Base-by-base conservation (phyloP, 2,797 vertebrate genomes). In the Chromis chromis region DNA sequence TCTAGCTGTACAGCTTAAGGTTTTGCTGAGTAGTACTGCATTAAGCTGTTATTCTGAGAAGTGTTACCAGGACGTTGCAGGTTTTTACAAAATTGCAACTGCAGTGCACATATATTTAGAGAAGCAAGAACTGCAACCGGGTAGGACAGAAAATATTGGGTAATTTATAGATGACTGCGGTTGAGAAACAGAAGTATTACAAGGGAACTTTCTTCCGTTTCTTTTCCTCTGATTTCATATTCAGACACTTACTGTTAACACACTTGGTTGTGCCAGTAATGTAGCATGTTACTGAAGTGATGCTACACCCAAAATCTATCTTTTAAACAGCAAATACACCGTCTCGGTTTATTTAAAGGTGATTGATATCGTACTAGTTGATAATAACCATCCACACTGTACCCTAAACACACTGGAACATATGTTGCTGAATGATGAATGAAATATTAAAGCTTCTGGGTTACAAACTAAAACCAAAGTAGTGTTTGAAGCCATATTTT, bases 101-200 rank as follows among this genome's bases (percentile, higher is more conserved):
- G 52, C n/a, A 33, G 12, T 40, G 22, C 64, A 57, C 25, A n/a
- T n/a, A 46, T 53, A 56, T 88, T 90, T 85, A 24, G 83, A 88
- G 82, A 91, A 91, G 82, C 62, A 44, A 65, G 25, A 70, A 58
- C 60, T 82, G 76, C 65, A 76, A 65, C 16, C 40, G 25, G 57
- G 21, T 67, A 49, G 50, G 49, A 62, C 17, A 68, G 52, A 59
- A 74, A 49, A 74, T 36, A 54, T 88, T 89, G 69, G 14, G 84
- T 22, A 67, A 89, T 79, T 82, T 78, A 76, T 65, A 63, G 68
- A 31, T 76, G 8, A 68, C 69, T 56, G 49, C 0, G 21, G 75
- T 73, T 76, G 46, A 89, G 66, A 88, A 91, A 83, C 66, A 84
- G 88, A 88, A 89, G 85, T 63, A 5, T 19, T 36, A 74, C 54